A percentile compares a stretch with the other conserved stretches of the same genome.
phyloP scores from a whole-genome alignment of 2,888 invertebrate genomes.

The Andricus curvator region DNA sequence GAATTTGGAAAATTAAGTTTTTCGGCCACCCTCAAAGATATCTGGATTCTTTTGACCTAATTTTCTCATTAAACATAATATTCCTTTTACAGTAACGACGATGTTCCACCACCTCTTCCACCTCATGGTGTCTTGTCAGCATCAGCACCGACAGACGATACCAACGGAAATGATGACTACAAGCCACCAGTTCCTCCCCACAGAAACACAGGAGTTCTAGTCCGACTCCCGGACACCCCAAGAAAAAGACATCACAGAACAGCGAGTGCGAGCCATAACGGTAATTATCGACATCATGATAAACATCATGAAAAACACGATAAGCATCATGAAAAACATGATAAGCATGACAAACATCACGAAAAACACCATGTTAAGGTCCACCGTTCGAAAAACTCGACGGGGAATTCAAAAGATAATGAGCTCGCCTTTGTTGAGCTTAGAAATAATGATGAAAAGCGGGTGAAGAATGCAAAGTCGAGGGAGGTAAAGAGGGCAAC shows the following conservation, averaged over 20 bases:
- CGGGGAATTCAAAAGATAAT: constrained; percentile 58
- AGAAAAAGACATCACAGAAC: constrained; percentile 76
- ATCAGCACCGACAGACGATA: constrained; percentile 59
- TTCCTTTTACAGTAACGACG: constrained; percentile 74
- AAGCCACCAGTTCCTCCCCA: constrained; percentile 94
- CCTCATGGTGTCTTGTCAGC: constrained; percentile 78
- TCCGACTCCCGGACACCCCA: constrained; percentile 76
- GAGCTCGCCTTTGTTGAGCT: constrained; percentile 70
- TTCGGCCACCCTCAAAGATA: too few species aligned
- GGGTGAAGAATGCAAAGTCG: constrained; percentile 64
- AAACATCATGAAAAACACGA: constrained; percentile 55
- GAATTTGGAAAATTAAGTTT: too few species aligned
- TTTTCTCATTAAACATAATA: background rate
- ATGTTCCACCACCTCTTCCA: constrained; percentile 79
- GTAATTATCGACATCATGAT: constrained; percentile 70
- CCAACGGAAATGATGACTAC: constrained; percentile 80
- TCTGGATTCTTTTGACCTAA: constrained; percentile 7
- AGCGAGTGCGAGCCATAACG: constrained; percentile 70
- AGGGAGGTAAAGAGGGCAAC: constrained; percentile 90
- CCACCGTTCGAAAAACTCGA: constrained; percentile 61
- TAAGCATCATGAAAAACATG: constrained; percentile 52
- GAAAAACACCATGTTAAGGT: constrained; percentile 58
- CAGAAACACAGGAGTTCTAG: constrained; percentile 84
- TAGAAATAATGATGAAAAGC: constrained; percentile 67
- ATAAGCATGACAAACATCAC: constrained; percentile 49